Conservation (phyloP, 2,888 invertebrate genomes). For the Sinodicranocentrus sp. region DNA sequence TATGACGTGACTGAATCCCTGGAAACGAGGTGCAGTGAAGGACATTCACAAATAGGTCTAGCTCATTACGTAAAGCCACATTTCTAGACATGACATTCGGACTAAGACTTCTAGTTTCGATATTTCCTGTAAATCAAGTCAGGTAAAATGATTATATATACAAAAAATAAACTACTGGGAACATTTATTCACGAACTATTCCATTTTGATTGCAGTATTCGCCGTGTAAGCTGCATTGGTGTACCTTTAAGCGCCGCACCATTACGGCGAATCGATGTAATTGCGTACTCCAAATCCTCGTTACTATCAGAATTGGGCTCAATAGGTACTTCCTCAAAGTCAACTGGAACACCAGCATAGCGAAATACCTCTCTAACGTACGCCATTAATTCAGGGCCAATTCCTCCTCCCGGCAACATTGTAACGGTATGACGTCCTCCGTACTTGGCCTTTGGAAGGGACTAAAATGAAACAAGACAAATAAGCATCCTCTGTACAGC, state of each 20-base stretch:
- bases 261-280: constrained; percentile 96
- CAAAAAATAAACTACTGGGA: not conserved
- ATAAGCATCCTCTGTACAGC: too few relatives aligned
- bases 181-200: too few relatives aligned
- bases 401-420: constrained; percentile 95
- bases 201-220: too few relatives aligned
- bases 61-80: constrained; percentile 92
- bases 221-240: too few relatives aligned
- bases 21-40: constrained; percentile 94
- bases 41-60: constrained; percentile 95
- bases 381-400: constrained; percentile 49
- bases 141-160: not conserved
- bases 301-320: constrained; percentile 38
- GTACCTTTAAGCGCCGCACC: constrained; percentile 94
- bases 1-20: constrained; percentile 88
- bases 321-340: constrained; percentile 79
- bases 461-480: constrained; percentile 27
- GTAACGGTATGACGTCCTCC: constrained; percentile 97
- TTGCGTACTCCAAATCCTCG: constrained; percentile 90
- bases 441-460: constrained; percentile 88
- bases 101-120: constrained; percentile 94
- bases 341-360: constrained; percentile 92
- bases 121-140: constrained; percentile 85
- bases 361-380: constrained; percentile 88
- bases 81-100: constrained; percentile 92